Percentiles rank a stretch among this genome's conserved stretches.
Conservation (phyloP, 2,113 vertebrate species). For the Macrotis lagotis region DNA sequence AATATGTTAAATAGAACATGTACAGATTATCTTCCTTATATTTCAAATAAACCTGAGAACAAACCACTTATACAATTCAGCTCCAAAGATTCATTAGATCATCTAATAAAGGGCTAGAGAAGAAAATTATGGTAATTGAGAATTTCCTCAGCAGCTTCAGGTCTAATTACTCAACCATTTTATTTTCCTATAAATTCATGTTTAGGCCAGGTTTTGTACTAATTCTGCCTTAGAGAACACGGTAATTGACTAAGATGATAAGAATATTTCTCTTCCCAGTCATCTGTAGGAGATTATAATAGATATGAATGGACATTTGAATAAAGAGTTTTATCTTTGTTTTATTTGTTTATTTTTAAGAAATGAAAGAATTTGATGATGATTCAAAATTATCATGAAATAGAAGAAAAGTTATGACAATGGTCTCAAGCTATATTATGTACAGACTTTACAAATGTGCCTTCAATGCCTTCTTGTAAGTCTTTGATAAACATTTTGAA, state of each 20-base stretch:
- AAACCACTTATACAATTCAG: background rate
- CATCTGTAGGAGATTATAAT: background rate
- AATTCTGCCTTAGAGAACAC: background rate
- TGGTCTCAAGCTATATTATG: background rate
- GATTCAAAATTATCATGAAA: background rate
- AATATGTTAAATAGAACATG: background rate
- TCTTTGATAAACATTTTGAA: background rate
- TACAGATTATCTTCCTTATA: background rate
- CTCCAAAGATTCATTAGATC: background rate
- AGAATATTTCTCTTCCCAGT: background rate
- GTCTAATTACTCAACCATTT: background rate
- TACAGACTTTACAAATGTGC: background rate
- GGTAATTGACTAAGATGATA: background rate
- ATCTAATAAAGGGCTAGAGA: background rate
- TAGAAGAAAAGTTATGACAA: background rate
- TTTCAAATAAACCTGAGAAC: background rate
- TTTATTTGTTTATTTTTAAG: background rate
- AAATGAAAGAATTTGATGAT: background rate
- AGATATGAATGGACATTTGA: background rate
- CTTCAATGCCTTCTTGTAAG: background rate
- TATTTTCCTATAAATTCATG: background rate
- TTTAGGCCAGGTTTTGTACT: background rate
- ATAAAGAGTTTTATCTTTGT: background rate
- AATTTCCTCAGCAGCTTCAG: background rate
- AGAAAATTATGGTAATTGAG: background rate